Conservation (phyloP, 1,140 invertebrate genomes). For the Micrasema minimum region DNA sequence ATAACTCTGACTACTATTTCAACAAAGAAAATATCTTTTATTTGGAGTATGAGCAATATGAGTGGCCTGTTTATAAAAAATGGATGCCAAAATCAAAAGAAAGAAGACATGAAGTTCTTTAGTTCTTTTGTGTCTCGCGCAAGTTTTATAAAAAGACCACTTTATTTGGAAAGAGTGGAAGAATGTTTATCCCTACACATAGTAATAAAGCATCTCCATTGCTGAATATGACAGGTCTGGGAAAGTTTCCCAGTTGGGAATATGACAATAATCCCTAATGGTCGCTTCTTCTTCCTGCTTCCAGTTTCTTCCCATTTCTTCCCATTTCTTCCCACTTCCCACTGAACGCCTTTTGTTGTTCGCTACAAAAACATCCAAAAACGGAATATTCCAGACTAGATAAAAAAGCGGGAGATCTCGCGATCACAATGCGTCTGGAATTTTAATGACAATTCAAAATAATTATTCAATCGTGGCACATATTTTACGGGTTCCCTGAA, state of each 20-base stretch:
- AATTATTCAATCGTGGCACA: too few relatives aligned
- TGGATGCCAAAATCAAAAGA: too few relatives aligned
- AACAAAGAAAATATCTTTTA: too few relatives aligned
- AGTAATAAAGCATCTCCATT: slow-evolving; percentile 29
- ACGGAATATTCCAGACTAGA: slow-evolving; percentile 8
- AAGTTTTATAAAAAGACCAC: slow-evolving; percentile 21
- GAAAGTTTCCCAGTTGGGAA: slow-evolving; percentile 42
- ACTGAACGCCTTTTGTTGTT: slow-evolving; percentile 30
- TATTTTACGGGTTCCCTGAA: too few relatives aligned
- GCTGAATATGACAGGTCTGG: slow-evolving; percentile 40
- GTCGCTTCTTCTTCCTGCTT: slow-evolving; percentile 27
- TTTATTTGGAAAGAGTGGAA: slow-evolving; percentile 3
- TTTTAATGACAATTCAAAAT: neutral
- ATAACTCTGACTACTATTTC: too few relatives aligned
- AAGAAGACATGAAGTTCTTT: too few relatives aligned
- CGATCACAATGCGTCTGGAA: neutral
- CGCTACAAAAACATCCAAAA: slow-evolving; percentile 8
- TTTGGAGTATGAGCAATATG: too few relatives aligned
- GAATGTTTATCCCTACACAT: slow-evolving; percentile 22
- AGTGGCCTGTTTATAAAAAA: too few relatives aligned
- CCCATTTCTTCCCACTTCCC: slow-evolving; percentile 2
- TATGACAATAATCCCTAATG: slow-evolving; percentile 51
- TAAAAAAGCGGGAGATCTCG: slow-evolving; percentile 13
- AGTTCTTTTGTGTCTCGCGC: too few relatives aligned
- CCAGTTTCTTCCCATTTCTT: slow-evolving; percentile 25